Percentiles rank a stretch among this genome's conserved stretches.
Conservation (phyloP, 1,140 invertebrate genomes). For the Leptinotarsa undecemlineata region DNA sequence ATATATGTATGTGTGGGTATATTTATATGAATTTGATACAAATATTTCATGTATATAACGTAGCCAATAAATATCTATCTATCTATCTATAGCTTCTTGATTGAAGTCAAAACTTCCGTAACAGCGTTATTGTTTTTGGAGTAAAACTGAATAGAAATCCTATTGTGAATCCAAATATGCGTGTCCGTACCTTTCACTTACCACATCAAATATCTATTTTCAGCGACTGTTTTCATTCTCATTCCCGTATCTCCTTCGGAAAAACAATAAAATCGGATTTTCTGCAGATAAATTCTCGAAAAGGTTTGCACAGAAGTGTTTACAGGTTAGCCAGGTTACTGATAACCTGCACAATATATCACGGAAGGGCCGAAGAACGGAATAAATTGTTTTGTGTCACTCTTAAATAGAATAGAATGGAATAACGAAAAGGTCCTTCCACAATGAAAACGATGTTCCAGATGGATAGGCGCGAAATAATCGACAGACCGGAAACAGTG, state of each 20-base stretch:
- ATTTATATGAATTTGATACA: too few relatives aligned
- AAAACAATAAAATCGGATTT: background rate
- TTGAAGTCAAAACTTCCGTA: too few relatives aligned
- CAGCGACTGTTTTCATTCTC: background rate
- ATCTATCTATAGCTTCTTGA: too few relatives aligned
- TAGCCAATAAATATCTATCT: too few relatives aligned
- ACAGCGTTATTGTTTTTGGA: too few relatives aligned
- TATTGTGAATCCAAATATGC: too few relatives aligned
- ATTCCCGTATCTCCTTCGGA: background rate
- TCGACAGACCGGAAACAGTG: background rate
- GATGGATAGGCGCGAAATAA: background rate
- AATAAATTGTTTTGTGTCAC: conserved; percentile 5
- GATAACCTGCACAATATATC: conserved; percentile 12
- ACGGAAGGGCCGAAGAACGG: background rate
- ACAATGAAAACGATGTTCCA: background rate
- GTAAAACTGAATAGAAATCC: too few relatives aligned
- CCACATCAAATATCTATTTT: background rate
- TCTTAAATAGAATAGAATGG: background rate
- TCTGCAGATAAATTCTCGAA: conserved; percentile 5
- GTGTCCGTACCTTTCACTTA: too few relatives aligned
- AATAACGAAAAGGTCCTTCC: background rate
- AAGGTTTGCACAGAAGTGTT: background rate
- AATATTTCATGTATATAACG: too few relatives aligned
- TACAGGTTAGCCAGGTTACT: conserved; percentile 11
- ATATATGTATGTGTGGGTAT: too few relatives aligned